A percentile compares a stretch with the other conserved stretches of the same genome.
These are phyloP conservation scores for Pseudocheirus occidentalis DNA, from an alignment of 2,797 vertebrate genomes.

Conservation along the genomic window DNA sequence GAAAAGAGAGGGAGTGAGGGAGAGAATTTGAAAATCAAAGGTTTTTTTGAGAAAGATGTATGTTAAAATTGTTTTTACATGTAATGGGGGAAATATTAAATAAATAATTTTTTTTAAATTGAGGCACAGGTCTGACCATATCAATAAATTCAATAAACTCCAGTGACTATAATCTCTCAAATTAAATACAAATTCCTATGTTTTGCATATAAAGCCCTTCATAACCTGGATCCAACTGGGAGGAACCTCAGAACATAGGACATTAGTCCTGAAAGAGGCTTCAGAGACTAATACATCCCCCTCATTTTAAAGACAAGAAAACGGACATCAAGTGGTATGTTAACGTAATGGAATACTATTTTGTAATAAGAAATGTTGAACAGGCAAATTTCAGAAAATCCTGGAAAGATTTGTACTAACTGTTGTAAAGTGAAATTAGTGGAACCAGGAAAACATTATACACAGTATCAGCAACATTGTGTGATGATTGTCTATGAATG, in stretches of 20 bases:
- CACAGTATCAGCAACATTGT: no score
- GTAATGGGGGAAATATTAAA: background rate
- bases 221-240: background rate
- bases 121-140: background rate
- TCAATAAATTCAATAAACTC: background rate
- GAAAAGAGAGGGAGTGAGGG: no score
- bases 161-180: no score
- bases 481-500: no score
- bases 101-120: background rate
- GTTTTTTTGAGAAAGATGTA: background rate
- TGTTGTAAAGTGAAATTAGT: no score
- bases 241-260: background rate
- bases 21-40: no score
- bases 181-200: background rate
- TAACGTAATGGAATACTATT: no score
- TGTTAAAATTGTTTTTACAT: background rate
- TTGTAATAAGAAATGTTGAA: no score
- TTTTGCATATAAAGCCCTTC: background rate
- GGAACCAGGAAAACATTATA: no score
- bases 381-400: no score
- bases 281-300: background rate
- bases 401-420: no score
- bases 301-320: background rate
- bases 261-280: background rate
- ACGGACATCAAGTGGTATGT: background rate